Evolutionary conservation across 1,140 invertebrate species (phyloP).

Genomic region (Lepeophtheirus salmonis): DNA sequence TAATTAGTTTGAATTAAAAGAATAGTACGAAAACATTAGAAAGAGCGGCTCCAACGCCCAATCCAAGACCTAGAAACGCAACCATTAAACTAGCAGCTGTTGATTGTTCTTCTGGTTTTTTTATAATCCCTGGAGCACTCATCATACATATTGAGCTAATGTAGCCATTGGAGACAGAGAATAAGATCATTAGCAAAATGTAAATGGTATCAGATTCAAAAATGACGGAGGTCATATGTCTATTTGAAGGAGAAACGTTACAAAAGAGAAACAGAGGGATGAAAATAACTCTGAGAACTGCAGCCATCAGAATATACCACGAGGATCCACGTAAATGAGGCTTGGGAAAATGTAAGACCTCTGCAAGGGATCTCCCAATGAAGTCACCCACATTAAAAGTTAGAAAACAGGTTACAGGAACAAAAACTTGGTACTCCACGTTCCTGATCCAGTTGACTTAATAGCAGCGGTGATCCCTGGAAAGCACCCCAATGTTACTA

Average conservation of each 20-base stretch:
- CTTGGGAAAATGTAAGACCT: slow-evolving; percentile 20
- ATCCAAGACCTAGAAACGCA: slow-evolving; percentile 57
- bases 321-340: neutral
- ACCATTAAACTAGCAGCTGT: slow-evolving; percentile 65
- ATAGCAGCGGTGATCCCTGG: slow-evolving; percentile 58
- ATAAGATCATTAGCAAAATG: slow-evolving; percentile 55
- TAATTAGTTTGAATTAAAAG: no score
- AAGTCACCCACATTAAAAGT: slow-evolving; percentile 76
- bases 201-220: slow-evolving; percentile 61
- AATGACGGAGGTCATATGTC: slow-evolving; percentile 49
- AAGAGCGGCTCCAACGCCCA: slow-evolving; percentile 43
- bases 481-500: slow-evolving; percentile 58
- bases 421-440: slow-evolving; percentile 35
- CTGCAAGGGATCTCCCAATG: slow-evolving; percentile 38
- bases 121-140: slow-evolving; percentile 51
- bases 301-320: neutral
- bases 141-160: slow-evolving; percentile 66
- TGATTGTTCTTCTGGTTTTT: slow-evolving; percentile 48
- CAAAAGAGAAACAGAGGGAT: slow-evolving; percentile 69
- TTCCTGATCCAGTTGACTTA: slow-evolving; percentile 2
- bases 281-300: slow-evolving; percentile 37
- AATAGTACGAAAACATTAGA: slow-evolving; percentile 16
- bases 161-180: slow-evolving; percentile 74
- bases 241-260: slow-evolving; percentile 49
- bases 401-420: slow-evolving; percentile 72